Conservation (phyloP, 2,113 vertebrate species). For the Empidonax traillii region DNA sequence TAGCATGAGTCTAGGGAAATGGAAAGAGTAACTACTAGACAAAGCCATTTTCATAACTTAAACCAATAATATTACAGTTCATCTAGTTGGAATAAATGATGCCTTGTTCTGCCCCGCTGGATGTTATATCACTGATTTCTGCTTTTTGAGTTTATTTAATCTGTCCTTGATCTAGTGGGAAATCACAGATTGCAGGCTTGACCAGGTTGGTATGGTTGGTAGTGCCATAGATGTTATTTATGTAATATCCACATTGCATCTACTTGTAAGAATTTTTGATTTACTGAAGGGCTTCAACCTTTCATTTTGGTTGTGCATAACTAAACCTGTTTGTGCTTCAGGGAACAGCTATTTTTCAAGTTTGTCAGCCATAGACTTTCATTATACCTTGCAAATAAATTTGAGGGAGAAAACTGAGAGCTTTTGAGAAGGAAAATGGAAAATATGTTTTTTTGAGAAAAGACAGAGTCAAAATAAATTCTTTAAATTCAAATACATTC, state of each 20-base stretch:
- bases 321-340: not conserved
- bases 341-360: not conserved
- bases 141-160: not conserved
- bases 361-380: not conserved
- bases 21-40: not conserved
- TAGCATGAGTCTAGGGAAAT: not conserved
- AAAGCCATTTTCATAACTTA: not conserved
- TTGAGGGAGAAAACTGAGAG: not conserved
- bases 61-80: not conserved
- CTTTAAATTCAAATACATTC: not conserved
- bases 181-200: not conserved
- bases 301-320: not conserved
- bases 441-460: not conserved
- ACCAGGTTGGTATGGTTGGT: not conserved
- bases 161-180: not conserved
- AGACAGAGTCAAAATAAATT: not conserved
- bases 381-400: not conserved
- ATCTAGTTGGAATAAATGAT: not conserved
- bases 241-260: not conserved
- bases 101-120: not conserved
- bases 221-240: not conserved
- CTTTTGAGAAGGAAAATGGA: not conserved
- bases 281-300: not conserved
- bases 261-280: not conserved
- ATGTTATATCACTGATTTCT: not conserved